Evolutionary conservation across 1,140 invertebrate species (phyloP).

Genomic region (Solenopsis invicta): DNA sequence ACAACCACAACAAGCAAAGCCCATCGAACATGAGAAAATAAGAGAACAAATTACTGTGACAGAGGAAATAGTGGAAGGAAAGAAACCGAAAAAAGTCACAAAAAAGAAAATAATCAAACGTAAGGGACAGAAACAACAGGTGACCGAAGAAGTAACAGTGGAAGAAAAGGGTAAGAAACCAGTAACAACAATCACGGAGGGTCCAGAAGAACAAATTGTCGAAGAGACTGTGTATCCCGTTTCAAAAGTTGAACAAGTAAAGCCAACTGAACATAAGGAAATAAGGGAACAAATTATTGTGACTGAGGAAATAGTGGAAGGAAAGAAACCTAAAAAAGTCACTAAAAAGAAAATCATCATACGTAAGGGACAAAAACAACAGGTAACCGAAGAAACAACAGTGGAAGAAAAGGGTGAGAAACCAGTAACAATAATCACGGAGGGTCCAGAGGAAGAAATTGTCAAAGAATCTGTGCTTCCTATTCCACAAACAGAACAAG

Average conservation of each 20-base stretch:
- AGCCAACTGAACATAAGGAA: constrained; percentile 53
- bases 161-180: too few relatives aligned
- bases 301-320: constrained; percentile 51
- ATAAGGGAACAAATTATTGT: constrained; percentile 78
- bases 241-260: background rate
- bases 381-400: constrained; percentile 80
- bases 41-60: constrained; percentile 73
- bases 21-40: constrained; percentile 71
- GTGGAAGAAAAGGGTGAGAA: constrained; percentile 79
- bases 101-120: too few relatives aligned
- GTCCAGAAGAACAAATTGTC: too few relatives aligned
- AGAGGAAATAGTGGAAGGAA: constrained; percentile 41
- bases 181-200: too few relatives aligned
- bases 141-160: too few relatives aligned
- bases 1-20: background rate
- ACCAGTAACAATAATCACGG: constrained; percentile 71
- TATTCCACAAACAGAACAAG: background rate
- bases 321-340: constrained; percentile 72
- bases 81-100: background rate
- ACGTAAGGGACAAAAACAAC: constrained; percentile 77
- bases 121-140: too few relatives aligned
- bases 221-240: background rate
- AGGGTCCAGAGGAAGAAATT: constrained; percentile 74
- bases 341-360: constrained; percentile 83
- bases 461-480: background rate